Percentiles rank a stretch among this genome's conserved stretches.
Conservation (phyloP, 2,888 invertebrate genomes). For the Anaspis maculata region DNA sequence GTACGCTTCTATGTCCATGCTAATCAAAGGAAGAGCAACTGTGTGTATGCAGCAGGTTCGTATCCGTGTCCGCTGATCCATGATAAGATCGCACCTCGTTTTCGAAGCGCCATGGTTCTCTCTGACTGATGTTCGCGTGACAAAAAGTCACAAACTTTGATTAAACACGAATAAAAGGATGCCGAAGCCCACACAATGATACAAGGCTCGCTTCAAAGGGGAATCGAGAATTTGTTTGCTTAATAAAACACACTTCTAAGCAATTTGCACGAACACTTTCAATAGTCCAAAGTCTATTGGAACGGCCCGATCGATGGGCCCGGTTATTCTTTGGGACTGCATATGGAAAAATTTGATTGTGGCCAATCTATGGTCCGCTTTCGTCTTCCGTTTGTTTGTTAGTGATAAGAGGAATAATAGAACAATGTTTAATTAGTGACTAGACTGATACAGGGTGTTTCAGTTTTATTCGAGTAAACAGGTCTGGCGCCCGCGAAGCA, state of each 20-base stretch:
- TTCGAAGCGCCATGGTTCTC: conserved; percentile 10
- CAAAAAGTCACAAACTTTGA: conserved; percentile 26
- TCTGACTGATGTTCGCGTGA: conserved; percentile 19
- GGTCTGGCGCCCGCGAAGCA: no score
- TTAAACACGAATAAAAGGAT: conserved; percentile 27
- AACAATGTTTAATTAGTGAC: no score
- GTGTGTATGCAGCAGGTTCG: conserved; percentile 5
- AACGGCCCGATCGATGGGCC: no score
- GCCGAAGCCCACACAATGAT: conserved; percentile 13
- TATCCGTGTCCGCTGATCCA: conserved; percentile 11
- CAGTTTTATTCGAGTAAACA: no score
- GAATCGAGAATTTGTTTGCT: conserved; percentile 18
- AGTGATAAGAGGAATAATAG: no score
- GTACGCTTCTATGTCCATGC: conserved; percentile 4
- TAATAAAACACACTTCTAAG: conserved; percentile 15
- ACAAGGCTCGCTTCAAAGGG: conserved; percentile 16
- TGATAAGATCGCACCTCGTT: conserved; percentile 20
- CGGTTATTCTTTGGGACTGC: no score
- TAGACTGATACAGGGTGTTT: no score
- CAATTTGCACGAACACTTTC: conserved; percentile 18
- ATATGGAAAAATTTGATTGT: no score
- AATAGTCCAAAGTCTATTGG: no score
- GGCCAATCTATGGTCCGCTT: no score
- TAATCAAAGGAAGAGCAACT: conserved; percentile 19
- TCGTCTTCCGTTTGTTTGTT: no score